phyloP scores from a whole-genome alignment of 2,888 invertebrate genomes.

The Stegana nigrithorax region DNA sequence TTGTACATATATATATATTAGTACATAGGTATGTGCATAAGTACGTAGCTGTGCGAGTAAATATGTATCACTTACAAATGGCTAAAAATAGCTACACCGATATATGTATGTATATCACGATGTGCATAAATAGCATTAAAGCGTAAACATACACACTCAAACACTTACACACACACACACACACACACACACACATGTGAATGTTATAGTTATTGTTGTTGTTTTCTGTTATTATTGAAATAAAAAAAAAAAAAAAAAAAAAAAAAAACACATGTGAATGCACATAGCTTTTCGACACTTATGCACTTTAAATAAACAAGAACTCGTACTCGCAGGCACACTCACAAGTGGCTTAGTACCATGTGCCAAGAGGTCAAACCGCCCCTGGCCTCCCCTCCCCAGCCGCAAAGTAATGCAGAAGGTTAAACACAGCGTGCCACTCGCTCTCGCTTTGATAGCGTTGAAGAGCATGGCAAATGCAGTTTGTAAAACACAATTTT shows the following conservation, averaged over 20 bases:
- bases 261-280: too few species aligned
- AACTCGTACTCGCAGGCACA: conserved; percentile 14
- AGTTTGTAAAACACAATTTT: too few species aligned
- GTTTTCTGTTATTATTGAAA: conserved; percentile 26
- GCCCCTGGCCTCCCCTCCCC: too few species aligned
- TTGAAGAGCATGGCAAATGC: too few species aligned
- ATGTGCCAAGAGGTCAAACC: conserved; percentile 1
- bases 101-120: conserved; percentile 43
- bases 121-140: conserved; percentile 36
- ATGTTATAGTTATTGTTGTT: conserved; percentile 22
- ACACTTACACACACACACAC: conserved; percentile 25
- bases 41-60: conserved; percentile 21
- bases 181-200: conserved; percentile 4
- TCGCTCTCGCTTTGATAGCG: too few species aligned
- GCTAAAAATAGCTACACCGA: conserved; percentile 44
- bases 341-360: too few species aligned
- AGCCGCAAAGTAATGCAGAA: too few species aligned
- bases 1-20: conserved; percentile 7
- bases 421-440: too few species aligned
- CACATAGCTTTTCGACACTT: not conserved
- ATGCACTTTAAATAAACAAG: not conserved
- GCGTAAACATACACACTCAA: conserved; percentile 12
- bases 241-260: too few species aligned
- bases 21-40: conserved; percentile 1
- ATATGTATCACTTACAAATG: conserved; percentile 37